Evolutionary conservation across 2,888 invertebrate genomes (phyloP).

Genomic region (Lottia scabra): DNA sequence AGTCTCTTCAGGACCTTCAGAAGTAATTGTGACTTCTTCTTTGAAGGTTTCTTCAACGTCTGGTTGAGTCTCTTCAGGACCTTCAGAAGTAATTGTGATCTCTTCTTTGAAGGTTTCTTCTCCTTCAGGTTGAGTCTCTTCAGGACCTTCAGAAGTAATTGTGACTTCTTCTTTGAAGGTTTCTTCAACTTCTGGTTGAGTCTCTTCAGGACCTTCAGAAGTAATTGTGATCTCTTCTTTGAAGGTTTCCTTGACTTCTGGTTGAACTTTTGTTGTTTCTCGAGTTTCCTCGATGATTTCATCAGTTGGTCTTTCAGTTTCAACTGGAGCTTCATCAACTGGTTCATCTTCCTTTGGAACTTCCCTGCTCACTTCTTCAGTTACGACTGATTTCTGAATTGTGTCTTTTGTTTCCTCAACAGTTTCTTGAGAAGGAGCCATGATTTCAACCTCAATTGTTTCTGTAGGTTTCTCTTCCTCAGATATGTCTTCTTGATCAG

Average conservation of each 20-base stretch:
- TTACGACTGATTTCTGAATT: neutral
- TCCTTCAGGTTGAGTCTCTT: neutral
- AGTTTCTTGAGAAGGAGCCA: neutral
- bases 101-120: neutral
- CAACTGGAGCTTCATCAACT: conserved; percentile 25
- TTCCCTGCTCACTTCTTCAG: conserved; percentile 22
- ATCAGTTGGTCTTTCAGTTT: conserved; percentile 16
- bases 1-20: no score
- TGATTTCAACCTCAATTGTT: neutral
- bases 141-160: neutral
- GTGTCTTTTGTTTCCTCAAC: neutral
- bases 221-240: neutral
- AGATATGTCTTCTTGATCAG: neutral
- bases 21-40: neutral
- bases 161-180: neutral
- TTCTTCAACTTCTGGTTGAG: neutral
- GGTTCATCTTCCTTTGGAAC: conserved; percentile 22
- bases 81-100: neutral
- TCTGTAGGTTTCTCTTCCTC: neutral
- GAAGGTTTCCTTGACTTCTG: neutral
- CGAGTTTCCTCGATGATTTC: neutral
- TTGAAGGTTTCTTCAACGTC: neutral
- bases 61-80: neutral
- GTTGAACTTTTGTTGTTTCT: no score
- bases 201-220: no score